Evolutionary conservation across 2,113 vertebrate species (phyloP).

Genomic region (Myodes glareolus): DNA sequence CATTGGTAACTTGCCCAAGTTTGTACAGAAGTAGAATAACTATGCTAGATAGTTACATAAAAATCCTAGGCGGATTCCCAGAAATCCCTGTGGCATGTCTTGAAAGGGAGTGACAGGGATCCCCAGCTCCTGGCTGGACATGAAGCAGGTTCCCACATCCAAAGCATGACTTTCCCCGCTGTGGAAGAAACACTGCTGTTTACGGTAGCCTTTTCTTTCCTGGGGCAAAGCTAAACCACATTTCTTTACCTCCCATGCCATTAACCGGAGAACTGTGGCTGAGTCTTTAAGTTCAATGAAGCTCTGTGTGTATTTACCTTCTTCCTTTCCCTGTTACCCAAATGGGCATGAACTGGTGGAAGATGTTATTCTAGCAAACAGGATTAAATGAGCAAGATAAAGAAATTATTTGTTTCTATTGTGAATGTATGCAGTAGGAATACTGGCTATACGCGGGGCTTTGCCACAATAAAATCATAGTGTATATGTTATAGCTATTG

Average conservation of each 20-base stretch:
- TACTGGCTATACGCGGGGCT: neutral
- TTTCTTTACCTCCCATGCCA: neutral
- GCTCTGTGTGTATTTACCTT: neutral
- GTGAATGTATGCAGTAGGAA: neutral
- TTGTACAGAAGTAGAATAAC: neutral
- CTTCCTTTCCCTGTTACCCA: neutral
- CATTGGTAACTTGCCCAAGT: neutral
- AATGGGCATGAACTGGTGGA: neutral
- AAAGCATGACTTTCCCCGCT: neutral
- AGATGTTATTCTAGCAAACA: neutral
- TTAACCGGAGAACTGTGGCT: neutral
- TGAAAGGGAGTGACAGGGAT: neutral
- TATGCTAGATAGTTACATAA: neutral
- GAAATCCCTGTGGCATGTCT: neutral
- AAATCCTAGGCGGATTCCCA: neutral
- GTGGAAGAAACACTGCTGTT: neutral
- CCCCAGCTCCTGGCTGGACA: neutral
- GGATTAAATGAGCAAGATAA: neutral
- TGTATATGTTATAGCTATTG: neutral
- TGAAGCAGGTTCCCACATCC: neutral
- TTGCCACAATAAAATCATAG: neutral
- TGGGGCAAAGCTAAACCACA: neutral
- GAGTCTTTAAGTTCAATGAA: neutral
- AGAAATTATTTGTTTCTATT: constrained; percentile 18
- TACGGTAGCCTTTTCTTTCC: neutral